phyloP scores from a whole-genome alignment of 2,888 invertebrate genomes.

The Priocnemis perturbator region DNA sequence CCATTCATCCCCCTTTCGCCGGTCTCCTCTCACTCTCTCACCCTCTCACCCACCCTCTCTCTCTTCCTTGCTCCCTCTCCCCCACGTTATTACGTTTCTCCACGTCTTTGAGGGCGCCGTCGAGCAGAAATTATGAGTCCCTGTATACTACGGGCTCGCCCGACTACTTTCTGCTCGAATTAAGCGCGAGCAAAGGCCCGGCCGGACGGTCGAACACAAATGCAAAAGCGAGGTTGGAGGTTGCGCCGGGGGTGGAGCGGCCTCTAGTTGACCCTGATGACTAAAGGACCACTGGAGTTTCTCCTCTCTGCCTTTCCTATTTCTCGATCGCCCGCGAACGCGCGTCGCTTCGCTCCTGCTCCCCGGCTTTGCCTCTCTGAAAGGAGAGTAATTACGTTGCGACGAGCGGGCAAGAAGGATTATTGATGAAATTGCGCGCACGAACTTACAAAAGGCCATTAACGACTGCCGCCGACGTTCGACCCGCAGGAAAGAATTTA shows the following conservation, averaged over 20 bases:
- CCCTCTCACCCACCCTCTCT: conserved; percentile 23
- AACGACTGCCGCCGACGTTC: too few species aligned
- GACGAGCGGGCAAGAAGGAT: too few species aligned
- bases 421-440: too few species aligned
- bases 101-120: conserved; percentile 69
- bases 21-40: not conserved
- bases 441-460: too few species aligned
- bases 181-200: conserved; percentile 61
- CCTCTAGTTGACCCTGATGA: conserved; percentile 47
- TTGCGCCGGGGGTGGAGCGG: conserved; percentile 33
- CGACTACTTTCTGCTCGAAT: conserved; percentile 69
- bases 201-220: conserved; percentile 54
- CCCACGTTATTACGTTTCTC: conserved; percentile 63
- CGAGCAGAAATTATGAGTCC: conserved; percentile 71
- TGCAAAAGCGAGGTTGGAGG: conserved; percentile 50
- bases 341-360: not conserved
- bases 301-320: conserved; percentile 20
- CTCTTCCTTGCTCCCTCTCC: conserved; percentile 26
- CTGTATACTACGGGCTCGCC: conserved; percentile 60
- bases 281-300: conserved; percentile 41
- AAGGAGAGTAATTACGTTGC: conserved; percentile 7
- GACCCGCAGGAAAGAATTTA: too few species aligned
- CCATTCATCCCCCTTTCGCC: conserved; percentile 10
- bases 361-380: not conserved
- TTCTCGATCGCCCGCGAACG: conserved; percentile 11